These are phyloP conservation scores for Rhinichthys klamathensis DNA, from an alignment of 2,113 vertebrate species.

Conservation along the genomic window DNA sequence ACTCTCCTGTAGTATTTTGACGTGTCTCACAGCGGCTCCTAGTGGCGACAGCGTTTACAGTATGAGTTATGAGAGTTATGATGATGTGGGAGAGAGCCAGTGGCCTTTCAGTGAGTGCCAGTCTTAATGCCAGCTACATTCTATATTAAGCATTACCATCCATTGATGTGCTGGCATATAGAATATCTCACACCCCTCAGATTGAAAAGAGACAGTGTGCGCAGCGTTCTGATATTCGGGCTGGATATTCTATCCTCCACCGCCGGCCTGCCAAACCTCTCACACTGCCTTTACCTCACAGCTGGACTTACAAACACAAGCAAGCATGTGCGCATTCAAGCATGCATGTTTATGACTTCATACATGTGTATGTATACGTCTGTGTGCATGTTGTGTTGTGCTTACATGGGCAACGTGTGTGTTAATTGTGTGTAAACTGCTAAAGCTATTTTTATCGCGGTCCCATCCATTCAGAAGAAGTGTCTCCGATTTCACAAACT, in stretches of 20 bases:
- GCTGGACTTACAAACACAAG: conserved; percentile 52
- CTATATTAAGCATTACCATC: conserved; percentile 76
- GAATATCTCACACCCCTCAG: conserved; percentile 75
- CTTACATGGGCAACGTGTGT: neutral
- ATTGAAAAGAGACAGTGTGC: conserved; percentile 75
- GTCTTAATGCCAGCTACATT: conserved; percentile 66
- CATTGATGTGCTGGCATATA: conserved; percentile 77
- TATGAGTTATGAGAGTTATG: neutral
- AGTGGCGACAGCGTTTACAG: neutral
- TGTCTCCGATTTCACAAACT: conserved; percentile 74
- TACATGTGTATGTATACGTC: neutral
- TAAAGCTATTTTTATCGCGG: conserved; percentile 70
- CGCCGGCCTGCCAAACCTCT: conserved; percentile 64
- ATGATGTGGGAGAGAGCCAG: conserved; percentile 37
- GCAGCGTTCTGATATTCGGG: conserved; percentile 70
- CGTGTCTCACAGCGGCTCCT: conserved; percentile 45
- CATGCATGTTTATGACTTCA: neutral
- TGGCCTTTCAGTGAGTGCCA: conserved; percentile 56
- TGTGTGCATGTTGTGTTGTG: neutral
- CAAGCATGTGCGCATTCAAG: conserved; percentile 32
- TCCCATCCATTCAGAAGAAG: conserved; percentile 67
- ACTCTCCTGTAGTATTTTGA: neutral
- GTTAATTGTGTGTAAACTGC: conserved; percentile 58
- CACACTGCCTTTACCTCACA: conserved; percentile 64
- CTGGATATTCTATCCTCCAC: conserved; percentile 73